These are phyloP conservation scores for Ptychoptera albimana DNA, from an alignment of 2,888 invertebrate species.

Conservation along the genomic window DNA sequence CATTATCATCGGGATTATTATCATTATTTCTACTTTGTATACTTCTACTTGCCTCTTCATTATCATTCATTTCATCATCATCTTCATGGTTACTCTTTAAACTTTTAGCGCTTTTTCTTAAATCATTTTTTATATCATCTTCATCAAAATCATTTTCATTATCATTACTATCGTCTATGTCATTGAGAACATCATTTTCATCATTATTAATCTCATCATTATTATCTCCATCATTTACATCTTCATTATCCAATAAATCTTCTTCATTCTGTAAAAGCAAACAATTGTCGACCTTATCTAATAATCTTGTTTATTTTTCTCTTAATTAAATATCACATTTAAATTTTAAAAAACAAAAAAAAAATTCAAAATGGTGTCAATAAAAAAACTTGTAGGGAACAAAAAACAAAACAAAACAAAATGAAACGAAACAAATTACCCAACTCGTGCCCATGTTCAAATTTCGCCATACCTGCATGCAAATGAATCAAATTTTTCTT, in stretches of 20 bases:
- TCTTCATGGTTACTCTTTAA: slow-evolving; percentile 8
- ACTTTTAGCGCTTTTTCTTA: not conserved
- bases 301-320: not conserved
- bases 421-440: no score
- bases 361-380: no score
- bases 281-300: slow-evolving; percentile 28
- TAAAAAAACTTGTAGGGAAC: no score
- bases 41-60: slow-evolving; percentile 9
- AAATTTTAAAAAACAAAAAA: no score
- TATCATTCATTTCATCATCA: slow-evolving; percentile 6
- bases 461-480: no score
- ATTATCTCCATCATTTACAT: not conserved
- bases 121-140: slow-evolving; percentile 8
- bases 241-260: not conserved
- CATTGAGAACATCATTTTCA: slow-evolving; percentile 4
- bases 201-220: not conserved
- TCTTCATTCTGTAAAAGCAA: slow-evolving; percentile 29
- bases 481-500: no score
- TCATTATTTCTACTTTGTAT: no score
- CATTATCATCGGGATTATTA: slow-evolving; percentile 3
- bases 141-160: slow-evolving; percentile 8
- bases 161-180: slow-evolving; percentile 5
- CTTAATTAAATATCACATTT: no score
- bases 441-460: no score
- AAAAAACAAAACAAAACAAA: no score